Conservation (phyloP, 92 coral and sea anemone genomes). For the Montipora capitata region DNA sequence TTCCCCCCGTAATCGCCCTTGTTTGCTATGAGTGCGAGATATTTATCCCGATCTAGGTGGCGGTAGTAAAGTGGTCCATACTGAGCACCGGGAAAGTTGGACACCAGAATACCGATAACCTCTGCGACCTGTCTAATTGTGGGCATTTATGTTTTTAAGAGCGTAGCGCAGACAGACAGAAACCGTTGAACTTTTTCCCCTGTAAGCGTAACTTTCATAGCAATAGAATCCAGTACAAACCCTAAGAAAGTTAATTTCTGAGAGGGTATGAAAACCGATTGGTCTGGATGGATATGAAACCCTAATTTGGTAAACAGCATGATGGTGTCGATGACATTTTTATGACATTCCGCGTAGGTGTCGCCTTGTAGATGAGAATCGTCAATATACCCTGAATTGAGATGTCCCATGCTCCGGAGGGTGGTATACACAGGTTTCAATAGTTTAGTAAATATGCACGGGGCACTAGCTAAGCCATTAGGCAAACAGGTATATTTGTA, state of each 20-base stretch:
- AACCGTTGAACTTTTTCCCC: conserved; percentile 2
- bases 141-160: conserved; percentile 1
- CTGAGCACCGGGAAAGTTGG: conserved; percentile 58
- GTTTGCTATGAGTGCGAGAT: conserved; percentile 19
- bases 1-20: conserved; percentile 25
- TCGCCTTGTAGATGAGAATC: conserved; percentile 75
- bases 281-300: conserved; percentile 45
- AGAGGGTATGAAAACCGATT: conserved; percentile 46
- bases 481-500: conserved; percentile 78
- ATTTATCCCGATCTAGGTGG: conserved; percentile 39
- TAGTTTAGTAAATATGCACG: conserved; percentile 70
- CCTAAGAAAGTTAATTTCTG: conserved; percentile 54
- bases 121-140: conserved; percentile 45
- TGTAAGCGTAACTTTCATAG: conserved; percentile 51
- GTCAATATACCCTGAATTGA: conserved; percentile 47
- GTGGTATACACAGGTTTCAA: conserved; percentile 59
- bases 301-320: conserved; percentile 49
- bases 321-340: conserved; percentile 50
- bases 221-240: conserved; percentile 44
- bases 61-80: conserved; percentile 66
- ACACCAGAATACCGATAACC: conserved; percentile 50
- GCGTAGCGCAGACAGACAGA: not conserved
- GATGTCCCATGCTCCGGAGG: conserved; percentile 38
- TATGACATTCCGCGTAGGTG: conserved; percentile 29
- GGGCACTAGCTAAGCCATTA: conserved; percentile 61